Evolutionary conservation across 2,888 invertebrate species (phyloP).

Genomic region (Deilephila elpenor): DNA sequence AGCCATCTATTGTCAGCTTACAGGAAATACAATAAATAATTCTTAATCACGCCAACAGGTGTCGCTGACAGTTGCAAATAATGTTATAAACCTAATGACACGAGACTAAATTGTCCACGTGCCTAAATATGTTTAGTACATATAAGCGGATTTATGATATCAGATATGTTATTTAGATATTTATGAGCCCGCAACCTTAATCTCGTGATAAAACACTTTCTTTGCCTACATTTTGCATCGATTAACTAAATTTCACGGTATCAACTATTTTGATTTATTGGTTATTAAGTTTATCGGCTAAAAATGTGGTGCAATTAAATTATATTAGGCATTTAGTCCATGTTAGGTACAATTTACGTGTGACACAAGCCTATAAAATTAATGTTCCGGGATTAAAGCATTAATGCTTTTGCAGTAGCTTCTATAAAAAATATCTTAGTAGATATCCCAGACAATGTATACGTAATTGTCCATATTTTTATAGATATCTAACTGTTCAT

Average conservation of each 20-base stretch:
- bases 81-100: neutral
- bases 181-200: neutral
- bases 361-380: too few species aligned
- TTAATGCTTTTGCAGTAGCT: too few species aligned
- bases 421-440: too few species aligned
- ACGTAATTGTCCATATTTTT: too few species aligned
- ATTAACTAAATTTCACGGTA: neutral
- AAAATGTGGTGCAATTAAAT: neutral
- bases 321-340: neutral
- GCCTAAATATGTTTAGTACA: neutral
- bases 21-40: neutral
- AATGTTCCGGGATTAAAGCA: too few species aligned
- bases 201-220: neutral
- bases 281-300: neutral
- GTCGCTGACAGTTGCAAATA: neutral
- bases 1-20: neutral
- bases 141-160: neutral
- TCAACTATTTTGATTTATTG: slow-evolving; percentile 1
- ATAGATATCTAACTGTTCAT: too few species aligned
- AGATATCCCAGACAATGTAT: too few species aligned
- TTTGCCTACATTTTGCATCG: neutral
- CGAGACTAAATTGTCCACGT: neutral
- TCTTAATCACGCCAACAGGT: neutral
- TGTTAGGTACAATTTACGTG: too few species aligned
- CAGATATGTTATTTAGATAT: neutral